Evolutionary conservation across 2,888 invertebrate genomes (phyloP).

Genomic region (Sipha maydis): DNA sequence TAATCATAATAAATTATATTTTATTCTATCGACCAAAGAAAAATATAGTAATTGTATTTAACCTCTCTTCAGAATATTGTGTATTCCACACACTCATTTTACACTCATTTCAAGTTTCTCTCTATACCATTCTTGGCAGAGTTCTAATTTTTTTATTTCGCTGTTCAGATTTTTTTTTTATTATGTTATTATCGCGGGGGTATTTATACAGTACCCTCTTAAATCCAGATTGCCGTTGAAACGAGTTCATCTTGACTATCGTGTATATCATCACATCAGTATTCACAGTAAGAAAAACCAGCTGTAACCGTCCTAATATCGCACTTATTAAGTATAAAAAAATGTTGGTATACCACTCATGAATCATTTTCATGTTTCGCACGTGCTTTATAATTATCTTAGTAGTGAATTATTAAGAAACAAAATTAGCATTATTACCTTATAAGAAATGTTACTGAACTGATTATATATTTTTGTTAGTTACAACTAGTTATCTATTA

Average conservation of each 20-base stretch:
- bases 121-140: constrained; percentile 52
- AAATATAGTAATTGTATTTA: background rate
- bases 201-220: constrained; percentile 12
- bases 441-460: constrained; percentile 27
- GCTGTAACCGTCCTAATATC: constrained; percentile 44
- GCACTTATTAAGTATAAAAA: constrained; percentile 32
- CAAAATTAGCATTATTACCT: constrained; percentile 25
- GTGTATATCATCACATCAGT: constrained; percentile 42
- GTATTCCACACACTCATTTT: constrained; percentile 30
- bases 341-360: constrained; percentile 15
- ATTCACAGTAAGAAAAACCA: constrained; percentile 48
- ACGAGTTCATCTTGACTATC: constrained; percentile 41
- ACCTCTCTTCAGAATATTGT: constrained; percentile 12
- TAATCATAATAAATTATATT: background rate
- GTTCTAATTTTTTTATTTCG: constrained; percentile 1
- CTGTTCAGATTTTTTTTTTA: constrained; percentile 22
- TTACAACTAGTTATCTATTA: constrained; percentile 18
- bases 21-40: background rate
- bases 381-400: constrained; percentile 38
- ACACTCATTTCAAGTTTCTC: constrained; percentile 47
- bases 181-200: constrained; percentile 17
- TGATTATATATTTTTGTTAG: background rate
- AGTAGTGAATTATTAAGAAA: constrained; percentile 36
- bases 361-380: constrained; percentile 58
- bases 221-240: constrained; percentile 31